Percentiles rank a stretch among this genome's conserved stretches.
Conservation (phyloP, 2,113 vertebrate genomes). For the Regulus satrapa region DNA sequence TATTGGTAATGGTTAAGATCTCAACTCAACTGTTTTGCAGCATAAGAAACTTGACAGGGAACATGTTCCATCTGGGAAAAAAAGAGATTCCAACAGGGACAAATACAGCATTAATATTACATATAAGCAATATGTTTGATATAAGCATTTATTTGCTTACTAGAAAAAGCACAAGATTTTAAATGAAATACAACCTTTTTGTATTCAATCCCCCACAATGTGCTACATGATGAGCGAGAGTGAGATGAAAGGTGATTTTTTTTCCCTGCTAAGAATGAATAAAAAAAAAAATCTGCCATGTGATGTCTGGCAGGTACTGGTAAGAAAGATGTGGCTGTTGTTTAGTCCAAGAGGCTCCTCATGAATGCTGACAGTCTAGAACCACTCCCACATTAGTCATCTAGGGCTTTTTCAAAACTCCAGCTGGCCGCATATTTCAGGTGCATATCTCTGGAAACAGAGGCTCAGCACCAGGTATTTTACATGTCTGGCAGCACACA, state of each 20-base stretch:
- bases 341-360: not conserved
- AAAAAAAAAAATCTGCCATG: not conserved
- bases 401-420: not conserved
- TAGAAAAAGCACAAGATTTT: not conserved
- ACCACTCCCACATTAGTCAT: not conserved
- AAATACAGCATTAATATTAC: not conserved
- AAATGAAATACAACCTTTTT: not conserved
- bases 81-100: not conserved
- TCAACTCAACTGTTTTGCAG: conserved; percentile 41
- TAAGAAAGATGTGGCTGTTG: not conserved
- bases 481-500: not conserved
- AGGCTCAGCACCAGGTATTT: not conserved
- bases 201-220: not conserved
- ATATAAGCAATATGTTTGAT: not conserved
- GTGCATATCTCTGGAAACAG: rapidly evolving
- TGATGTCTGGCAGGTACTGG: not conserved
- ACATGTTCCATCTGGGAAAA: not conserved
- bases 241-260: not conserved
- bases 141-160: not conserved
- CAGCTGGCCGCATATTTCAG: not conserved
- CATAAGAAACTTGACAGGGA: conserved; percentile 10
- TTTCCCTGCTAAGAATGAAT: not conserved
- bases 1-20: not conserved
- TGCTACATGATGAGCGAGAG: not conserved
- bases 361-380: not conserved